Evolutionary conservation across 2,797 vertebrate genomes (phyloP).

Genomic region (Gymnothorax reevesii): DNA sequence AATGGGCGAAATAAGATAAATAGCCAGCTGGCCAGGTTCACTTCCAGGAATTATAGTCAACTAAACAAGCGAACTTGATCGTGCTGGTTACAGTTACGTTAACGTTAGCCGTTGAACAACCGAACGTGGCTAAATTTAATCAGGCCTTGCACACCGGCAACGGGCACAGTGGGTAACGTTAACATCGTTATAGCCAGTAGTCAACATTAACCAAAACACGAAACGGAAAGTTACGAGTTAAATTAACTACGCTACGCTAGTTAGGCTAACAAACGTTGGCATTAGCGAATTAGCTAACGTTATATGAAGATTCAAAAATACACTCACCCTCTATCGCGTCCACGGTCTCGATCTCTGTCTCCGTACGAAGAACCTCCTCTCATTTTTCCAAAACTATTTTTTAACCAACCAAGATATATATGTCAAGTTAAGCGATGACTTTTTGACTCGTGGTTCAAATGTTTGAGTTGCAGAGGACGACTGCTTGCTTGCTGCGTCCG

Average conservation of each 20-base stretch:
- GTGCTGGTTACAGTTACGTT: neutral
- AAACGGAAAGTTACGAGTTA: neutral
- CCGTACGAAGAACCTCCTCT: conserved; percentile 74
- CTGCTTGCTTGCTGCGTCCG: neutral
- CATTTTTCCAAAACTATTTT: conserved; percentile 54
- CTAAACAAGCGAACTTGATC: neutral
- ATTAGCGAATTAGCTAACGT: neutral
- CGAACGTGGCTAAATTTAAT: too few relatives aligned
- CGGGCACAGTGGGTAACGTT: neutral
- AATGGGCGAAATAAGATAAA: neutral
- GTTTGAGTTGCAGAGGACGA: neutral
- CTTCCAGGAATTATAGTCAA: neutral
- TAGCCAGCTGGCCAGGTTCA: neutral
- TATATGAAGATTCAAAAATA: neutral
- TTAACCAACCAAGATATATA: neutral
- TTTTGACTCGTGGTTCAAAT: neutral
- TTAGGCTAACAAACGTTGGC: too few relatives aligned
- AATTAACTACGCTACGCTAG: neutral
- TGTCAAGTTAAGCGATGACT: neutral
- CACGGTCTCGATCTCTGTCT: conserved; percentile 83
- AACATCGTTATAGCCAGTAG: neutral
- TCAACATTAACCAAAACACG: neutral
- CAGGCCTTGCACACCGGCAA: neutral
- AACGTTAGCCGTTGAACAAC: neutral
- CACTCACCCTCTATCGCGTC: conserved; percentile 78